Conservation (phyloP, 2,888 invertebrate species). For the Tachina lurida region DNA sequence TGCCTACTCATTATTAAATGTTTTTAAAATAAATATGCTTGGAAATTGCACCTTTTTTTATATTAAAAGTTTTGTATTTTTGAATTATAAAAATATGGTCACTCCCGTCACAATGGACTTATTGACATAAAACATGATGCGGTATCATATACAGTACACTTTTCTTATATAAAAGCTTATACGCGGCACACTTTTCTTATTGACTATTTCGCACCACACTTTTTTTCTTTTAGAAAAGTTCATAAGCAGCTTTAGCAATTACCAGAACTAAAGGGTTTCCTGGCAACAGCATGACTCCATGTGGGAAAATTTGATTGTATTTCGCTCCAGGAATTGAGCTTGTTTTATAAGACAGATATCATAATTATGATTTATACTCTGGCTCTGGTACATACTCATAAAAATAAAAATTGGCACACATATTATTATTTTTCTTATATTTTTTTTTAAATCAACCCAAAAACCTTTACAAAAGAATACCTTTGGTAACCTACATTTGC, state of each 20-base stretch:
- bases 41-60: too few relatives aligned
- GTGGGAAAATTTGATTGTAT: slow-evolving; percentile 49
- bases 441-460: background rate
- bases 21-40: too few relatives aligned
- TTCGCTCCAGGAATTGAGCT: slow-evolving; percentile 61
- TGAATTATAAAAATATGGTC: too few relatives aligned
- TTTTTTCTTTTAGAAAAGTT: background rate
- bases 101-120: too few relatives aligned
- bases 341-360: slow-evolving; percentile 67
- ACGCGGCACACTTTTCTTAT: too few relatives aligned
- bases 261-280: background rate
- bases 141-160: too few relatives aligned
- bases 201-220: background rate
- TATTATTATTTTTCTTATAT: too few relatives aligned
- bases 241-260: background rate
- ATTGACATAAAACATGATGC: too few relatives aligned
- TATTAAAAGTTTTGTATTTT: too few relatives aligned
- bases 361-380: slow-evolving; percentile 57
- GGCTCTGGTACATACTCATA: background rate
- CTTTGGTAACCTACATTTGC: slow-evolving; percentile 62
- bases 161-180: too few relatives aligned
- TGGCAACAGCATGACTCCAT: background rate
- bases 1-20: too few relatives aligned
- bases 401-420: background rate
- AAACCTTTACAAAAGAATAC: slow-evolving; percentile 43